Evolutionary conservation across 2,888 invertebrate genomes (phyloP), one percentile per base, ranked within the genome.

Genomic region (Caenorhabditis uteleia): DNA sequence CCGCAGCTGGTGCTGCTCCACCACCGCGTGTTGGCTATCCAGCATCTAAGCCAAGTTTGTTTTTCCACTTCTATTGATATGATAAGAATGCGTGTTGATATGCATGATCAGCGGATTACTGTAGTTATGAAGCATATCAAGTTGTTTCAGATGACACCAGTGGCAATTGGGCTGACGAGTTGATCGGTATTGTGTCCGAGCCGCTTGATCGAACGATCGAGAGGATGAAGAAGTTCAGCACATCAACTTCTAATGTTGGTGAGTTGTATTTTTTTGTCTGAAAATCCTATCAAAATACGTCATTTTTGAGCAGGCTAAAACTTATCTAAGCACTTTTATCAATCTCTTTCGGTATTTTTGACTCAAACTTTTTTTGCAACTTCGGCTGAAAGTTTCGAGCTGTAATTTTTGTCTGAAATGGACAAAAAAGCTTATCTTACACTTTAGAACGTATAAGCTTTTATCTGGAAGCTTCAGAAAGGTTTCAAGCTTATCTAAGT

Each of bases 141-240:
- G 5, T n/a, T 44, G 26, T 62, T 64, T 42, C 49, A 64, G 64
- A 64, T 27, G 72, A 68, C 20, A 66, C 58, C 31, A 64, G 64
- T 21, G 70, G 68, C 31, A 48, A 74, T n/a, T 83, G 83, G 83
- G 74, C 83, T 18, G 82, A 83, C 53, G 77, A 83, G 55, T 70
- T 83, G 67, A 82, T 83, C 65, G 74, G 74, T 54, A 83, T 83
- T 44, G 83, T 83, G 21, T 71, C 77, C 29, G 83, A 83, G 61
- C 83, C 83, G 29, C 82, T 83, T 74, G 72, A 72, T 47, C 72
- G 75, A 40, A 83, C 83, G 20, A 72, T 83, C 49, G 79, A 82
- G 53, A 64, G 83, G 18, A 83, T 83, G 75, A 75, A 80, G 60
- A 76, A 79, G 39, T 83, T 77, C 72, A 75, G 77, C 45, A 78